Base-by-base conservation (phyloP, 2,888 invertebrate species). In the Eupithecia inturbata region DNA sequence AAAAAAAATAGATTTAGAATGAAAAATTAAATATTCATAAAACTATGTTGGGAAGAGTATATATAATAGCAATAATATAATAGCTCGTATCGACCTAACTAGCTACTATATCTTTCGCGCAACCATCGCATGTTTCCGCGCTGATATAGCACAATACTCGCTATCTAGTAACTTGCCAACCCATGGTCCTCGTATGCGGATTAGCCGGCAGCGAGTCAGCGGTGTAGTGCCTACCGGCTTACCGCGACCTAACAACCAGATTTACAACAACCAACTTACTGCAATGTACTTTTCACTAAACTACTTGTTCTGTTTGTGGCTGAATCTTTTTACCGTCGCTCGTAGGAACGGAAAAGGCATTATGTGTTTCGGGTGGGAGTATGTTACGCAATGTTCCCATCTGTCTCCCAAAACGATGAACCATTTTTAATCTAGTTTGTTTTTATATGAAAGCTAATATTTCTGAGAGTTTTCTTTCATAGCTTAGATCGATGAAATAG, bases 141-240 rank as follows among this genome's bases (percentile, higher is more conserved):
- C 12, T 9, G 22, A 22, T 53, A 22, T 22, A 0, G 9, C 3
- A 22, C 26, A 53, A 53, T 10, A 22, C 1, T 53, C 53, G 53
- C 53, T n/a, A 5, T 64, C 22, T n/a, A 14, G 33, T 12, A n/a
- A 36, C 10, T 33, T n/a, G 22, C 31, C n/a, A 33, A 36, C 3
- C 1, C 36, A 64, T 64, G 33, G 63, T n/a, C 63, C 31, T 36
- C 33, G 33, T 1, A 14, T 3, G 10, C n/a, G 63, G 75, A 75
- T 75, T 75, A 75, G 69, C 67, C 45, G 31, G 53, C 36, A 33
- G 70, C 49, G 74, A 75, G 72, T 68, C 49, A 41, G 28, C 71
- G 70, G 71, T 70, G 72, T 72, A 63, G 75, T 63, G 72, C 57
- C 75, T 64, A 63, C 70, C 36, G 26, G 41, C 33, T 70, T 45